phyloP scores from a whole-genome alignment of 1,140 invertebrate genomes.

The Zaprionus nigranus region DNA sequence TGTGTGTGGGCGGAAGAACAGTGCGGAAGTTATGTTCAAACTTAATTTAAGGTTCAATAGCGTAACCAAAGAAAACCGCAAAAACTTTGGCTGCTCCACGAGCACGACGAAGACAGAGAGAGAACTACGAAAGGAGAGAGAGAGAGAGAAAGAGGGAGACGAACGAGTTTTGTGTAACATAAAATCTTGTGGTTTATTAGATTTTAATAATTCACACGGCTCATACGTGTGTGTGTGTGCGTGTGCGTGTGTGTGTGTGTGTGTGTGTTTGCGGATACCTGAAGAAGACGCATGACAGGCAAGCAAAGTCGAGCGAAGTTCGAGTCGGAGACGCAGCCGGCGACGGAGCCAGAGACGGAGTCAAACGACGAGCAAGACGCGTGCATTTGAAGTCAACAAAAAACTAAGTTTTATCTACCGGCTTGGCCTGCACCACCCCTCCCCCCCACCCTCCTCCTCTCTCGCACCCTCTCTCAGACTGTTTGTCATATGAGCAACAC shows the following conservation, averaged over 20 bases:
- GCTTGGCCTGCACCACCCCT: neutral
- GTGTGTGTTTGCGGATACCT: constrained; percentile 38
- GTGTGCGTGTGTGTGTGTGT: constrained; percentile 9
- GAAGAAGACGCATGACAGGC: constrained; percentile 75
- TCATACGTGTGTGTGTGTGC: constrained; percentile 32
- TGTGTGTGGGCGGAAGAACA: constrained; percentile 47
- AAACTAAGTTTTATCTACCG: constrained; percentile 79
- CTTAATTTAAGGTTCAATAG: constrained; percentile 84
- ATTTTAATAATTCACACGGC: constrained; percentile 84
- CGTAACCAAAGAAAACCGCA: constrained; percentile 83
- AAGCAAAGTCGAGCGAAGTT: constrained; percentile 26
- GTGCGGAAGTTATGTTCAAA: constrained; percentile 82
- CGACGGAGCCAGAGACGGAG: constrained; percentile 32
- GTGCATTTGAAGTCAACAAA: constrained; percentile 76
- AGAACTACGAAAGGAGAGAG: neutral
- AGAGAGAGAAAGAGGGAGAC: constrained; percentile 16
- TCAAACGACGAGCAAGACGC: constrained; percentile 33
- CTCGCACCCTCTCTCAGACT: neutral
- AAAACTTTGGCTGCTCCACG: constrained; percentile 68
- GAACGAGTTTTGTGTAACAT: constrained; percentile 81
- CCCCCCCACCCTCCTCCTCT: too few relatives aligned
- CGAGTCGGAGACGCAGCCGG: constrained; percentile 34
- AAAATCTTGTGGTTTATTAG: constrained; percentile 84
- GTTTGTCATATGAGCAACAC: constrained; percentile 19
- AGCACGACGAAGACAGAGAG: constrained; percentile 24